A percentile compares a stretch with the other conserved stretches of the same genome.
Evolutionary conservation across 2,113 vertebrate genomes (phyloP).

Genomic region (Bos indicus): DNA sequence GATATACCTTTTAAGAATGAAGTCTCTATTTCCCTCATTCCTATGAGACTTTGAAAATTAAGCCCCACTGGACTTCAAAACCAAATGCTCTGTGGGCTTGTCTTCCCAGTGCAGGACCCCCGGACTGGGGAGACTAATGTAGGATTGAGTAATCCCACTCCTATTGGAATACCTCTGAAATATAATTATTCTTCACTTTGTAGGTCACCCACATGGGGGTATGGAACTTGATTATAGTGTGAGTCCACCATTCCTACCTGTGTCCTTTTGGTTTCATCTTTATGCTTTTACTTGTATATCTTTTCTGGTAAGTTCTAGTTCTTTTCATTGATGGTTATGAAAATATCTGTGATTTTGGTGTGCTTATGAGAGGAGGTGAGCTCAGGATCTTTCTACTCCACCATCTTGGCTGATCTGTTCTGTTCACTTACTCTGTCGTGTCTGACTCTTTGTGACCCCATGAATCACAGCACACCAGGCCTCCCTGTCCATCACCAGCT

Average conservation of each 20-base stretch:
- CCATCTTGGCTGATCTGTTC: neutral
- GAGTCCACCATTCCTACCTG: neutral
- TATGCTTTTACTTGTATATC: neutral
- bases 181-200: neutral
- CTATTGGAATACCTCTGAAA: neutral
- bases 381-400: neutral
- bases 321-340: neutral
- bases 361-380: neutral
- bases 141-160: neutral
- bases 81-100: neutral
- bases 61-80: neutral
- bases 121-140: neutral
- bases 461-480: neutral
- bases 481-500: neutral
- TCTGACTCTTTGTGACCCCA: neutral
- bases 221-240: neutral
- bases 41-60: neutral
- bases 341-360: neutral
- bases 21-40: neutral
- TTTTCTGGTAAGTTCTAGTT: neutral
- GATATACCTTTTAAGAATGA: neutral
- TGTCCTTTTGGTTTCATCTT: neutral
- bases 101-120: neutral
- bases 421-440: accelerated
- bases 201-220: neutral